A percentile compares a stretch with the other conserved stretches of the same genome.
Conservation (phyloP, 2,797 vertebrate species). For the Ibycter americanus region DNA sequence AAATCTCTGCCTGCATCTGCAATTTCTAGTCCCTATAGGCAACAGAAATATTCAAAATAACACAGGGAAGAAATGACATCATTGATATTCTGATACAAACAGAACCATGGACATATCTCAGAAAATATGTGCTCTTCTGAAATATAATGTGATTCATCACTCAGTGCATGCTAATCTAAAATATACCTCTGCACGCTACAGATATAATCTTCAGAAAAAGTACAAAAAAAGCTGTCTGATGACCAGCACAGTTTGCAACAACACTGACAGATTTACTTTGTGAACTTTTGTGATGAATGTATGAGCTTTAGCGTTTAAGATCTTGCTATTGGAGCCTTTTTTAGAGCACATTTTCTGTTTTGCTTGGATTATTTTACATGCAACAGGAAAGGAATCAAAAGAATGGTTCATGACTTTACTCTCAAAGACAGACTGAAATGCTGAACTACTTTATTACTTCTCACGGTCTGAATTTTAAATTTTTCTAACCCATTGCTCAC, state of each 20-base stretch:
- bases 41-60: slow-evolving; percentile 29
- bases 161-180: neutral
- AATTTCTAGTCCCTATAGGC: neutral
- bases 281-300: neutral
- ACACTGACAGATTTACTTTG: neutral
- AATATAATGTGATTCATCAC: neutral
- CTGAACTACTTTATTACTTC: neutral
- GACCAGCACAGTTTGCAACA: neutral
- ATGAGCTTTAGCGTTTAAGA: neutral
- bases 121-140: neutral
- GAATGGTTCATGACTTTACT: neutral
- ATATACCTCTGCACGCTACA: neutral
- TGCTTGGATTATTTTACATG: neutral
- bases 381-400: neutral
- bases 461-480: neutral
- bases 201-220: neutral
- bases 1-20: neutral
- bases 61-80: neutral
- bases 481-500: neutral
- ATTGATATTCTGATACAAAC: neutral
- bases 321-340: neutral
- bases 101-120: neutral
- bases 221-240: neutral
- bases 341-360: neutral
- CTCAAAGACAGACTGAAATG: neutral